phyloP scores from a whole-genome alignment of 2,797 vertebrate genomes.

The Micrastur ruficollis region DNA sequence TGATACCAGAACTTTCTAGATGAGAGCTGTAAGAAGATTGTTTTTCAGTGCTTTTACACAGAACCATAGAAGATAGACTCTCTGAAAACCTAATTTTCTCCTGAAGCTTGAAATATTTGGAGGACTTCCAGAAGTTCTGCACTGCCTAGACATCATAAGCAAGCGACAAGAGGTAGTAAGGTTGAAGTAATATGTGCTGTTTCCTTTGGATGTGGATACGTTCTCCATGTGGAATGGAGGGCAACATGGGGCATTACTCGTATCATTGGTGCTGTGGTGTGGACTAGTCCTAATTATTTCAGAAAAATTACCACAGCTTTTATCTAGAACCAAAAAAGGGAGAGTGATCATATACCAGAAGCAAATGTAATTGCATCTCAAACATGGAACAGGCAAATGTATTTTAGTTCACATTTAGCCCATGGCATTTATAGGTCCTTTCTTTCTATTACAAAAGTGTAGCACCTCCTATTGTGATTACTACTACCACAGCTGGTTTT shows the following conservation, averaged over 20 bases:
- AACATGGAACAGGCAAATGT: neutral
- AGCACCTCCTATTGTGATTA: neutral
- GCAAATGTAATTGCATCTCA: neutral
- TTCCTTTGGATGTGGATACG: neutral
- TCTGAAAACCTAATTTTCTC: neutral
- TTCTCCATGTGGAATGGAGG: neutral
- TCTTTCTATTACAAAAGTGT: neutral
- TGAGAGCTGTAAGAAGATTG: neutral
- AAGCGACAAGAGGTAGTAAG: neutral
- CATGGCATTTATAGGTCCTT: neutral
- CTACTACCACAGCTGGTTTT: constrained; percentile 14
- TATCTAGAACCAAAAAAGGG: neutral
- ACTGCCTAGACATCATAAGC: neutral
- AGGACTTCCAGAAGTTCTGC: neutral
- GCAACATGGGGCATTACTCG: neutral
- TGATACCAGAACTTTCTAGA: neutral
- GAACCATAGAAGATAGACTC: neutral
- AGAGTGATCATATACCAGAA: neutral
- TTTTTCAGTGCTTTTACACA: neutral
- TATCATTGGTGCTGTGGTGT: neutral
- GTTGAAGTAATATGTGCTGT: neutral
- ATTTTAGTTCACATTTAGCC: neutral
- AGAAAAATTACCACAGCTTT: neutral
- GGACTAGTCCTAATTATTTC: neutral
- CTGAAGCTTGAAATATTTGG: neutral